Conservation (phyloP, 2,797 vertebrate genomes). For the Amblyraja radiata region DNA sequence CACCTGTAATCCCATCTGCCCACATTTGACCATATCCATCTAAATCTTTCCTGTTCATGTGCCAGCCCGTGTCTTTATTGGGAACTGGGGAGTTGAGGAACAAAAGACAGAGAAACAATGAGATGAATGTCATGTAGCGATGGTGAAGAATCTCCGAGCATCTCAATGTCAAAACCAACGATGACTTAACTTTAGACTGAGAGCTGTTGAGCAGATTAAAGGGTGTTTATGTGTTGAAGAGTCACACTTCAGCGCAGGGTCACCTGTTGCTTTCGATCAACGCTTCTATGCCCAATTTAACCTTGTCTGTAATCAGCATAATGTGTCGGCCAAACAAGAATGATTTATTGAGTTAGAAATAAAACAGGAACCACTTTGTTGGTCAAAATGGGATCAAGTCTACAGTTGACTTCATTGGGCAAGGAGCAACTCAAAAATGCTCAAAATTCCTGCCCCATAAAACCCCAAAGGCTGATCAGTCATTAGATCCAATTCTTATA, state of each 20-base stretch:
- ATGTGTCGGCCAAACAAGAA: neutral
- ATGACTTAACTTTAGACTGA: neutral
- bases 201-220: neutral
- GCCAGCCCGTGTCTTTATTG: no score
- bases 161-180: neutral
- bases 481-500: neutral
- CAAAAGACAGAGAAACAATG: neutral
- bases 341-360: slow-evolving; percentile 12
- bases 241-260: neutral
- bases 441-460: neutral
- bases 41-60: no score
- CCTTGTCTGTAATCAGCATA: neutral
- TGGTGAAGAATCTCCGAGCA: neutral
- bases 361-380: neutral
- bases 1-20: no score
- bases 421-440: neutral
- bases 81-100: neutral
- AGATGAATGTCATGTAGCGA: neutral
- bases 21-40: no score
- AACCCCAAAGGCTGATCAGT: neutral
- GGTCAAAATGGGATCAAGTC: neutral
- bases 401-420: neutral
- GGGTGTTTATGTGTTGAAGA: neutral
- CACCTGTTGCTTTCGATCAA: slow-evolving; percentile 4
- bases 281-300: no score